These are phyloP conservation scores for Acanthurus leucopareius DNA, from an alignment of 2,797 vertebrate genomes.

Conservation along the genomic window DNA sequence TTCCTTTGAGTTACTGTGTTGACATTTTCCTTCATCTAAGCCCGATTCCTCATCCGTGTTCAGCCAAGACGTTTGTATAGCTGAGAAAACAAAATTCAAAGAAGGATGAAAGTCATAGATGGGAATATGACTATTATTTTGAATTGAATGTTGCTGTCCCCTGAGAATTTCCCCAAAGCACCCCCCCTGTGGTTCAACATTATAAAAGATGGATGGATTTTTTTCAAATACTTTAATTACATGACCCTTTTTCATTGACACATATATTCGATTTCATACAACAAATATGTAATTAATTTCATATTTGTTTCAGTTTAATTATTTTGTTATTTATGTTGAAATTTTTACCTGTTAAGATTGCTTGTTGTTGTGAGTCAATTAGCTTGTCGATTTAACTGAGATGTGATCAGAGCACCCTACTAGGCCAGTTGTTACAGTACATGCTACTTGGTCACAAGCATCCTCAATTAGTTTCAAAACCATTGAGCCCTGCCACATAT, in stretches of 20 bases:
- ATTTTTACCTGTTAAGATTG: neutral
- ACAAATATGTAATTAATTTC: neutral
- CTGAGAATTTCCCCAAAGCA: neutral
- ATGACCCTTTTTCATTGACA: neutral
- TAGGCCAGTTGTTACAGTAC: neutral
- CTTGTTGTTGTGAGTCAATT: constrained; percentile 9
- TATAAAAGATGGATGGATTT: constrained; percentile 6
- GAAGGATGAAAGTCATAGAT: constrained; percentile 69
- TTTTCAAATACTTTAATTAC: constrained; percentile 9
- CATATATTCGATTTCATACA: neutral
- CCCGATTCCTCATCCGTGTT: constrained; percentile 79
- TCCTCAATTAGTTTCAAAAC: neutral
- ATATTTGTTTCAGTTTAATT: neutral
- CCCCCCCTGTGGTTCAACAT: neutral
- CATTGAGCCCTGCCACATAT: neutral
- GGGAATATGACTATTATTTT: constrained; percentile 9
- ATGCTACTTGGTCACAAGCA: neutral
- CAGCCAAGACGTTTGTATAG: constrained; percentile 77
- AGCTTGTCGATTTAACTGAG: neutral
- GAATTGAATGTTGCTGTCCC: neutral
- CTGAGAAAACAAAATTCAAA: constrained; percentile 77
- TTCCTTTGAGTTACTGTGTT: constrained; percentile 76
- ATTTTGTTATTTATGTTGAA: neutral
- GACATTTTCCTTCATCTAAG: constrained; percentile 77
- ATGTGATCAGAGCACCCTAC: neutral